Base-by-base conservation (phyloP, 2,888 invertebrate genomes). In the Chirona hameri region DNA sequence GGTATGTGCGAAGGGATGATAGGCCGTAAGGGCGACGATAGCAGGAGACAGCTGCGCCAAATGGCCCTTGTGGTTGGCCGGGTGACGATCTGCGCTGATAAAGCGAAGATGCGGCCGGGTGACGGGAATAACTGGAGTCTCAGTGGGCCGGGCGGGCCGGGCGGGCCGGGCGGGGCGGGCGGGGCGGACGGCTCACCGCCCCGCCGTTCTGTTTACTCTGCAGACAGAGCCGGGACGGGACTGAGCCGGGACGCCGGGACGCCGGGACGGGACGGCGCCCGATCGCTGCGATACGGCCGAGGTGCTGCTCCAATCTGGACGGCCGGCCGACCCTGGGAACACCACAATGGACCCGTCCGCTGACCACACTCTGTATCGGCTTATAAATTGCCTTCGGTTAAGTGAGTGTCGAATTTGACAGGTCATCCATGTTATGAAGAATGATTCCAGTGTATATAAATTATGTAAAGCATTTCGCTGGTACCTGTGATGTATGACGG, bases 51-150 rank as follows among this genome's bases (percentile, higher is more conserved):
- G 46, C 46, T 18, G 76, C 76, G 46, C 46, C 24, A 24, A 46
- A 76, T 76, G 76, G 24, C 76, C 76, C 76, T 76, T 46, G 21
- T 46, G 76, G 24, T 3, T 39, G 24, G 31, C 46, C 3, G 93
- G 90, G 84, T 24, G 76, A 76, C 76, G 76, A 46, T 46, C 39
- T 24, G 46, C 18, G 21, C 76, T 46, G 76, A 76, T 76, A 76
- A 76, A 39, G 46, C 76, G 76, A 31, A 31, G 72, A 31, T 72
- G 18, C 31, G 39, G 39, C 21, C 31, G 31, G 31, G 18, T 72
- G 72, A 31, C 72, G 31, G 72, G 72, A 72, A 72, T 72, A 72
- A 72, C 72, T 31, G 18, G 27, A 2, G 65, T 27, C 65, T 39
- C 4, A 14, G 5, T 10, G 60, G 60, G 60, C 60, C n/a, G n/a